Base-by-base conservation (phyloP, 2,797 vertebrate genomes). In the Diglossa cyanea region DNA sequence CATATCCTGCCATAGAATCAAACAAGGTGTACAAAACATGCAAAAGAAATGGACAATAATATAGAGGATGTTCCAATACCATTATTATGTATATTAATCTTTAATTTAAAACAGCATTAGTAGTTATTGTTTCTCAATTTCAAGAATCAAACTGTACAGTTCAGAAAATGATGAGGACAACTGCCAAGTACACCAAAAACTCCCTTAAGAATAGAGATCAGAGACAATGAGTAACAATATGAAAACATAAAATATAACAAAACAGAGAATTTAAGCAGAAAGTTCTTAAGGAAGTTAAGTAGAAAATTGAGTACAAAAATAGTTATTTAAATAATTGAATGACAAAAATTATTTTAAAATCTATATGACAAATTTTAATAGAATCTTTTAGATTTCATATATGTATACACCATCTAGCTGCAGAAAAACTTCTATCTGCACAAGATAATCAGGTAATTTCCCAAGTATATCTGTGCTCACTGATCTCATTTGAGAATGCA, bases 191-290 rank as follows among this genome's bases (percentile, higher is more conserved):
- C 21, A 17, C 9, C 24, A 11, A 71, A 92, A 68, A 57, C 2
- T 80, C 31, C 26, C 24, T 39, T 9, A 89, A 48, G 47, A 82
- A 55, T 1, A 84, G 21, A 54, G 35, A 79, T 58, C 10, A 82
- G 40, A 60, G 40, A 48, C 4, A 9, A 31, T 35, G 40, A 0
- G 0, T n/a, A 74, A 81, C 15, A 50, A n/a, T 31, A 39, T 17
- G 11, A 65, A 75, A 84, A 15, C 1, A 28, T 11, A 57, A 75
- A 84, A 23, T 1, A 28, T 14, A 62, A 42, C 9, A 65, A 73
- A 39, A 6, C 3, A 18, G 17, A 47, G 4, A 88, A 80, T 53
- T 40, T 57, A 65, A 31, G 63, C 10, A 58, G 33, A 33, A 58
- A 58, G 24, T 58, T 26, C 55, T 57, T 35, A 17, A 35, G 23